phyloP scores from a whole-genome alignment of 2,797 vertebrate genomes.

The Enteromius thamalakanensis region DNA sequence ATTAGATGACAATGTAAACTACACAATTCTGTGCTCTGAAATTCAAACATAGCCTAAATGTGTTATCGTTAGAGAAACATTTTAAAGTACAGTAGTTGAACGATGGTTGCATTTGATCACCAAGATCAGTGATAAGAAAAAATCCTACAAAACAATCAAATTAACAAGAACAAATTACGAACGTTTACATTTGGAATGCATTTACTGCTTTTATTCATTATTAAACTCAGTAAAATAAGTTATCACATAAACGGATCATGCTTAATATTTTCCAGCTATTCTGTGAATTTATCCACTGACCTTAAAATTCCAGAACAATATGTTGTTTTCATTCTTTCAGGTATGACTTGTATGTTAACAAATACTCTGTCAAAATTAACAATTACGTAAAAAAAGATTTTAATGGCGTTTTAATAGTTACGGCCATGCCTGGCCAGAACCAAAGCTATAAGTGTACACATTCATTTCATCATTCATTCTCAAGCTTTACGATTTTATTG shows the following conservation, averaged over 20 bases:
- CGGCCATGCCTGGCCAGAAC: no score
- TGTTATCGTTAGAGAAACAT: background rate
- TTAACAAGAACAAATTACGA: no score
- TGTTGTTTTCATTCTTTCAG: background rate
- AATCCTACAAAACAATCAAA: no score
- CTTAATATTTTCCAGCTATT: background rate
- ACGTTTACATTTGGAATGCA: no score
- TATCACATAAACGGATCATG: background rate
- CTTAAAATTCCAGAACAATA: background rate
- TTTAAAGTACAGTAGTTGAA: no score
- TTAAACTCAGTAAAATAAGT: no score
- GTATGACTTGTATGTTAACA: background rate
- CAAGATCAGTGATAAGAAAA: no score
- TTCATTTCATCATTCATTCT: background rate
- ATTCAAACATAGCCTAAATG: background rate
- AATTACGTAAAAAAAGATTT: background rate
- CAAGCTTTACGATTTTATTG: slow-evolving; percentile 19
- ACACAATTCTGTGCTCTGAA: background rate
- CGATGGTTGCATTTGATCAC: no score
- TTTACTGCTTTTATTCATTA: no score
- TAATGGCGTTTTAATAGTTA: background rate
- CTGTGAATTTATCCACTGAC: background rate
- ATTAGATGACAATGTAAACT: background rate
- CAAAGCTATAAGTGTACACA: background rate
- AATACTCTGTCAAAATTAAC: background rate